These are phyloP conservation scores for Sceliomorpha sp. DNA, from an alignment of 2,888 invertebrate genomes.

Conservation along the genomic window DNA sequence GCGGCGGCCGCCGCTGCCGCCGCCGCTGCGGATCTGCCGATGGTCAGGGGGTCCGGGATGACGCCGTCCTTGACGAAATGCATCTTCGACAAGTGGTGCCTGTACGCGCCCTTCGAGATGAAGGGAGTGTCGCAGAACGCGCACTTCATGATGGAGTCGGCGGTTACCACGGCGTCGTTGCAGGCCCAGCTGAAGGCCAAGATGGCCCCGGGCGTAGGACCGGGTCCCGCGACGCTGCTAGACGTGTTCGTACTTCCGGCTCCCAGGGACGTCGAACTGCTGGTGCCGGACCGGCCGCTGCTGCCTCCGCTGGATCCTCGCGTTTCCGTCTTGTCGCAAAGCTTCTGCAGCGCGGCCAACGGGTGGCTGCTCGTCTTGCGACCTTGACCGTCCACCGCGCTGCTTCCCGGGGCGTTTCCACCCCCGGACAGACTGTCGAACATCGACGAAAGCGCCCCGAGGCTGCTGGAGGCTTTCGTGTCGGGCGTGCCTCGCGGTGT, in stretches of 20 bases:
- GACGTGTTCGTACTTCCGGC: conserved; percentile 77
- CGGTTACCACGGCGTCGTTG: conserved; percentile 93
- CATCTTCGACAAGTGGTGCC: conserved; percentile 97
- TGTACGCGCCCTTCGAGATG: conserved; percentile 97
- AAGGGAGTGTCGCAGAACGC: conserved; percentile 97
- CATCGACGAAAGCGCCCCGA: conserved; percentile 94
- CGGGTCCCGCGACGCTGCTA: conserved; percentile 72
- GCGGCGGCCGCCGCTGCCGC: conserved; percentile 77
- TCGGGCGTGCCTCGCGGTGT: conserved; percentile 87
- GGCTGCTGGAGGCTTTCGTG: conserved; percentile 83
- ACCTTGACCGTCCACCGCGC: conserved; percentile 82
- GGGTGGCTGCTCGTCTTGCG: conserved; percentile 92
- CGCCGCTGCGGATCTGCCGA: conserved; percentile 81
- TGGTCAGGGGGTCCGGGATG: conserved; percentile 86
- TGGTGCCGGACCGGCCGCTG: conserved; percentile 79
- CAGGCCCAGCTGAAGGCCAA: conserved; percentile 97
- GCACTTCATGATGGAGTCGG: conserved; percentile 95
- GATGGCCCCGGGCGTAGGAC: conserved; percentile 90
- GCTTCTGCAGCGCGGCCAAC: conserved; percentile 95
- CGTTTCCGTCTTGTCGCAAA: conserved; percentile 96
- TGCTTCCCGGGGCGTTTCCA: conserved; percentile 68
- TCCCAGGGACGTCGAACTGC: conserved; percentile 77
- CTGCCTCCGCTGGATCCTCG: conserved; percentile 80
- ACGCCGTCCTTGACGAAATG: conserved; percentile 97
- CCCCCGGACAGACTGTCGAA: conserved; percentile 90